phyloP scores from a whole-genome alignment of 2,797 vertebrate species.

The Liasis olivaceus region DNA sequence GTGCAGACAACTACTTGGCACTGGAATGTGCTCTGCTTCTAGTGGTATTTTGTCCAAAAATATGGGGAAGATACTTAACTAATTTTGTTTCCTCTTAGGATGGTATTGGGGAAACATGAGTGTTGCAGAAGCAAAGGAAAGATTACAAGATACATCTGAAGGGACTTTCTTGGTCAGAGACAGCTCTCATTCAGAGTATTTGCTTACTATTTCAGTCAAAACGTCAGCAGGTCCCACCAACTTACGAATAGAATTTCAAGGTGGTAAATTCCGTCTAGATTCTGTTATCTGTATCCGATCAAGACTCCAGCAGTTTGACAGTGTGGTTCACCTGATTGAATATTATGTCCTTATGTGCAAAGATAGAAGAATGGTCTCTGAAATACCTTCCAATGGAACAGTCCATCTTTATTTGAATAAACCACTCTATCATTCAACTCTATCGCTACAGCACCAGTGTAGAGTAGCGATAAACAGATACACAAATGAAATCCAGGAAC shows the following conservation, averaged over 20 bases:
- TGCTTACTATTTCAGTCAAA: slow-evolving; percentile 96
- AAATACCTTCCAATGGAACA: slow-evolving; percentile 82
- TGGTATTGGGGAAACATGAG: slow-evolving; percentile 97
- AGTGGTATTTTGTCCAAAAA: not conserved
- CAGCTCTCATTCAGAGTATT: slow-evolving; percentile 92
- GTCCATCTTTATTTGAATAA: slow-evolving; percentile 93
- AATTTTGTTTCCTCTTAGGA: slow-evolving; percentile 73
- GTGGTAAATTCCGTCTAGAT: slow-evolving; percentile 95
- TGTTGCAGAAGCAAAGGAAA: slow-evolving; percentile 91
- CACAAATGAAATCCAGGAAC: slow-evolving; percentile 82
- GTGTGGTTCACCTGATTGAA: slow-evolving; percentile 93
- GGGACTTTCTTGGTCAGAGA: slow-evolving; percentile 95
- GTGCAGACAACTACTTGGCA: not conserved
- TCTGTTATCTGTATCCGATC: slow-evolving; percentile 91
- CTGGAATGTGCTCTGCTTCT: not conserved
- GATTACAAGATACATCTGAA: slow-evolving; percentile 87
- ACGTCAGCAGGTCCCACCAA: slow-evolving; percentile 94
- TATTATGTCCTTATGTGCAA: slow-evolving; percentile 91
- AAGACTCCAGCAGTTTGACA: slow-evolving; percentile 92
- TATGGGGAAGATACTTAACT: not conserved
- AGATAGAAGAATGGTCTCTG: slow-evolving; percentile 72
- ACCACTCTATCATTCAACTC: slow-evolving; percentile 84
- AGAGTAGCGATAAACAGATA: slow-evolving; percentile 89
- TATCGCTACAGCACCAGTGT: slow-evolving; percentile 88
- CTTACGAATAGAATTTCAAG: slow-evolving; percentile 90